These are phyloP conservation scores for Erebia ligea DNA, from an alignment of 2,888 invertebrate genomes.

Conservation along the genomic window DNA sequence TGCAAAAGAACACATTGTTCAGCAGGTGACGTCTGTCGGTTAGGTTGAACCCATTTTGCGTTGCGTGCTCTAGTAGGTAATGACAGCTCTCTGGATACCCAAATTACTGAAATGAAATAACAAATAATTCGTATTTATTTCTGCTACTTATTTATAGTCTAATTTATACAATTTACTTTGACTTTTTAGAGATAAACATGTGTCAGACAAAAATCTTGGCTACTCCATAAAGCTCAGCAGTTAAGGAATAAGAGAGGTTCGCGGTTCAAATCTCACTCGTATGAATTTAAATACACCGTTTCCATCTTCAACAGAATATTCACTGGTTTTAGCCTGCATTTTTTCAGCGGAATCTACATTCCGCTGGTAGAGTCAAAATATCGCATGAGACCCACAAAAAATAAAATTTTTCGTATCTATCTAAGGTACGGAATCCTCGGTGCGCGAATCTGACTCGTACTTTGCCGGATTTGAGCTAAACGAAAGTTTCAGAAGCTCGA, in stretches of 20 bases:
- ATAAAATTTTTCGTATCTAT: too few species aligned
- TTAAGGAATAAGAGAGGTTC: not conserved
- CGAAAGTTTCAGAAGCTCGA: too few species aligned
- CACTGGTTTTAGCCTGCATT: too few species aligned
- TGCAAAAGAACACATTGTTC: too few species aligned
- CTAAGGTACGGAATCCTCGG: too few species aligned
- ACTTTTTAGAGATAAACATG: not conserved
- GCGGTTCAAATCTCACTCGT: not conserved
- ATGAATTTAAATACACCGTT: not conserved
- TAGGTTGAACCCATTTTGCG: not conserved
- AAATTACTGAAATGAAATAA: constrained; percentile 37
- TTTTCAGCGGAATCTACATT: too few species aligned
- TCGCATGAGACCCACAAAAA: too few species aligned
- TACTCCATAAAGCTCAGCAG: not conserved
- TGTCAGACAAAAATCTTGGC: not conserved
- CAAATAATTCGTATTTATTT: constrained; percentile 6
- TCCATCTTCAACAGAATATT: too few species aligned
- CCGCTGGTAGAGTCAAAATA: too few species aligned
- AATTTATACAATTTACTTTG: not conserved
- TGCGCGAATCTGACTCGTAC: too few species aligned
- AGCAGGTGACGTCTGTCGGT: not conserved
- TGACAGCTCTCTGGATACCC: not conserved
- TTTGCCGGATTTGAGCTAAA: too few species aligned
- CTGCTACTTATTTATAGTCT: not conserved
- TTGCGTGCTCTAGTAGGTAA: not conserved